These are phyloP conservation scores for Pluvianellus socialis DNA, from an alignment of 2,113 vertebrate genomes.

Conservation along the genomic window DNA sequence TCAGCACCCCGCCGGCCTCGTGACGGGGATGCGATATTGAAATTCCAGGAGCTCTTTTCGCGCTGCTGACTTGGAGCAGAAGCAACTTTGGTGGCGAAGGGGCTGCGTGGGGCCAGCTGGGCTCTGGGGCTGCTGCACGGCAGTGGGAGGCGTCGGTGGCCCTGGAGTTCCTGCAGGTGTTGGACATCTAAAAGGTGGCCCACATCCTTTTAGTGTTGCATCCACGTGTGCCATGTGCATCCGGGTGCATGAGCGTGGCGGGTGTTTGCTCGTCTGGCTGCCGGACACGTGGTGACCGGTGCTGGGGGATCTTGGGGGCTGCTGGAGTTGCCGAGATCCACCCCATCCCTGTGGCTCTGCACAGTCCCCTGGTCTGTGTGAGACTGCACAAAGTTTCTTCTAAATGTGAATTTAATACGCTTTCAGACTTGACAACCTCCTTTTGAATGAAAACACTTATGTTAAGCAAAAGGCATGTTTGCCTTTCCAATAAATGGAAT, in stretches of 20 bases:
- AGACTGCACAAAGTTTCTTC: neutral
- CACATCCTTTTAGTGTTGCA: neutral
- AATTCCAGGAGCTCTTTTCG: constrained; percentile 58
- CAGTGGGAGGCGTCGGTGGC: neutral
- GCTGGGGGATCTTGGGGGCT: constrained; percentile 52
- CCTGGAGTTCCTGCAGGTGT: constrained; percentile 42
- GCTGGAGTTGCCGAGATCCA: constrained; percentile 40
- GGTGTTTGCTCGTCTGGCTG: neutral
- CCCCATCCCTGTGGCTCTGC: constrained; percentile 10
- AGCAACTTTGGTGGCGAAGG: neutral
- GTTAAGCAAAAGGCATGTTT: constrained; percentile 7
- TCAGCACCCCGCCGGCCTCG: constrained; percentile 5
- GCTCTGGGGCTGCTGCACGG: rapidly evolving
- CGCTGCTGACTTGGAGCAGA: neutral
- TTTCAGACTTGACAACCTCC: neutral
- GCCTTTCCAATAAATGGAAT: constrained; percentile 44
- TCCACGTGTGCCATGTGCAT: neutral
- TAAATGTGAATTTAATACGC: neutral
- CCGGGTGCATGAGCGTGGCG: neutral
- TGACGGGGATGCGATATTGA: neutral
- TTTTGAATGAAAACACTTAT: constrained; percentile 53
- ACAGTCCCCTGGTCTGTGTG: neutral
- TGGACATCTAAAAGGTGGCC: neutral
- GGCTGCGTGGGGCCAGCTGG: rapidly evolving
- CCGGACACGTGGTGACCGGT: neutral